Base-by-base conservation (phyloP, 2,888 invertebrate genomes). In the Plutella xylostella region DNA sequence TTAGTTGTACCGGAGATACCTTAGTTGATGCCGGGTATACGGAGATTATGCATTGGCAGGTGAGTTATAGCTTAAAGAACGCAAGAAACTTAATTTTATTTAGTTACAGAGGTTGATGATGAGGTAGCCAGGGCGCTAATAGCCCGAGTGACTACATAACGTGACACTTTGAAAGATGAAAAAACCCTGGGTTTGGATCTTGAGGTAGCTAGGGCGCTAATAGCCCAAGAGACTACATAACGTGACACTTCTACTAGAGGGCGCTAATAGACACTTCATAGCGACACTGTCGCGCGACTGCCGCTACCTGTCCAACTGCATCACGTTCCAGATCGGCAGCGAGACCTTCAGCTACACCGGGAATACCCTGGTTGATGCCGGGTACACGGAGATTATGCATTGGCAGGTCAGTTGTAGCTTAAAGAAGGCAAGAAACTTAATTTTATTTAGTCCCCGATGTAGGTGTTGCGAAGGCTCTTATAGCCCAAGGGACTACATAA, bases 121-220 rank as follows among this genome's bases (percentile, higher is more conserved):
- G n/a, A n/a, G n/a, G n/a, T n/a, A n/a, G n/a, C n/a, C n/a, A n/a
- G n/a, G n/a, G n/a, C n/a, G n/a, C n/a, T n/a, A n/a, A n/a, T n/a
- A n/a, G n/a, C n/a, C n/a, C n/a, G n/a, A n/a, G n/a, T n/a, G 98
- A 98, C 68, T 99, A 97, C 69, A 94, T 99, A 49, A 92, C 94
- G 7, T 88, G 97, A 1, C 98, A 99, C 84, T 99, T 99, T 71
- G n/a, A n/a, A 92, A 99, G 55, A 98, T 93, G 40, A 96, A 98
- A 0, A 87, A 95, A 54, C 92, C 95, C 4, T 87, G 87, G 42
- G 97, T 98, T 82, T 93, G 97, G 96, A 93, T 22, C 85, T 86
- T 0, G 98, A 99, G n/a, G n/a, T n/a, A n/a, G n/a, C n/a, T n/a
- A n/a, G n/a, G n/a, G n/a, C n/a, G n/a, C n/a, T n/a, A n/a, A n/a